Evolutionary conservation across 2,797 vertebrate species (phyloP), one percentile per base, ranked within the genome.

Genomic region (Delichon dasypus): DNA sequence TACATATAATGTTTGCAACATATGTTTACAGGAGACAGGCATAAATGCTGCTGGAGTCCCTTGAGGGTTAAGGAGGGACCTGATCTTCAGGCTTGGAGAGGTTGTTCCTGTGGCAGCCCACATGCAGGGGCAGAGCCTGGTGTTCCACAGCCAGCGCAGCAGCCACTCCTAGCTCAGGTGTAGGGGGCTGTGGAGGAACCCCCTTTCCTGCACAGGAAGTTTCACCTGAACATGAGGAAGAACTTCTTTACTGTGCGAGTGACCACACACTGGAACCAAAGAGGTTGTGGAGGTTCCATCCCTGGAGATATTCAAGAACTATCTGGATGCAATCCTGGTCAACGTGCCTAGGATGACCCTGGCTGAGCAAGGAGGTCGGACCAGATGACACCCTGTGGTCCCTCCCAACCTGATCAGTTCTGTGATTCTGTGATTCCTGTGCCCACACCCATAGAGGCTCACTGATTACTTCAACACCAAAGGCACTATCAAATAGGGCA

Each of bases 11-110:
- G 36, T 93, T 96, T 93, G 93, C 85, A 96, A 93, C 2, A 0
- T 50, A 62, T 23, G 4, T 77, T 96, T 96, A 94, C 93, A 87
- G 94, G 94, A 96, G 97, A 68, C 65, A 96, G 85, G 68, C 50
- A 66, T 13, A 86, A 97, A 85, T 60, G 54, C 12, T 22, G 7
- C 44, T 70, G 44, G 91, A 90, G 64, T 45, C 81, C 25, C 66
- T 93, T 50, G 9, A 73, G 61, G 78, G 74, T 74, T 72, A 81
- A 75, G 92, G 89, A 95, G 68, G 60, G 83, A 88, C 81, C 53
- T 78, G 77, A 81, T 80, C 29, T 65, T 84, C 17, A 51, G 79
- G 84, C 50, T 91, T 62, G 81, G 87, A 91, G 74, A 70, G 27
- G 73, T 48, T 95, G 58, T 29, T 96, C 65, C 65, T 80, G 48